Base-by-base conservation (phyloP, 1,140 invertebrate genomes). In the Halotydeus destructor region DNA sequence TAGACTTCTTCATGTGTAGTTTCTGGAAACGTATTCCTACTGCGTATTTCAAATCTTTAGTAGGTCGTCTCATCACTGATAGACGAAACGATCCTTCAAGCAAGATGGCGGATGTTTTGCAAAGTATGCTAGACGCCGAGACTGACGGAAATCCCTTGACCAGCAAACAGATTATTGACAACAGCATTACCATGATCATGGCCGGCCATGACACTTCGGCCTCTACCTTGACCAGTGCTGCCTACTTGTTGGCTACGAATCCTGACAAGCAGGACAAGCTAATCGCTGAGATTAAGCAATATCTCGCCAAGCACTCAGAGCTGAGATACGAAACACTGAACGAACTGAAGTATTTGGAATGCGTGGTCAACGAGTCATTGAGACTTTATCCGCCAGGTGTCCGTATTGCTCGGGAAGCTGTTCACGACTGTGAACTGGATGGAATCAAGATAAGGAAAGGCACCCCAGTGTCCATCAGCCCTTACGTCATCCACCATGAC, bases 341-440 rank as follows among this genome's bases (percentile, higher is more conserved):
- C 24, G 33, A 49, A 6, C 41, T 56, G 48, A 44, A 50, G 22
- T 58, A 54, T 31, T 41, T 60, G 39, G 51, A 58, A 23, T 51
- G 47, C 44, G 43, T 55, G 16, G 49, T 60, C 19, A 34, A 44
- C 22, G 58, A 60, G 44, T 52, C 52, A 9, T 35, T 55, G 8
- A 31, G 58, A n/a, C 6, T 85, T 64, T 85, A 75, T 50, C 83
- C 83, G 46, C 78, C 80, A 36, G 81, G 86, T 8, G 8, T 16
- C 8, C 8, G 8, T 8, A 35, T 35, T 35, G 12, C n/a, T 14
- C 33, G 33, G 8, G 16, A 8, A 8, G 6, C 33, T 9, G 6
- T 6, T 14, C 6, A 16, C n/a, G 33, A 35, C 19, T 35, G 19
- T 19, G 6, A 6, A 8, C 6, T 35, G 8, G 12, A 12, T 9